phyloP scores from a whole-genome alignment of 2,888 invertebrate genomes.

The Drosophila quinaria region DNA sequence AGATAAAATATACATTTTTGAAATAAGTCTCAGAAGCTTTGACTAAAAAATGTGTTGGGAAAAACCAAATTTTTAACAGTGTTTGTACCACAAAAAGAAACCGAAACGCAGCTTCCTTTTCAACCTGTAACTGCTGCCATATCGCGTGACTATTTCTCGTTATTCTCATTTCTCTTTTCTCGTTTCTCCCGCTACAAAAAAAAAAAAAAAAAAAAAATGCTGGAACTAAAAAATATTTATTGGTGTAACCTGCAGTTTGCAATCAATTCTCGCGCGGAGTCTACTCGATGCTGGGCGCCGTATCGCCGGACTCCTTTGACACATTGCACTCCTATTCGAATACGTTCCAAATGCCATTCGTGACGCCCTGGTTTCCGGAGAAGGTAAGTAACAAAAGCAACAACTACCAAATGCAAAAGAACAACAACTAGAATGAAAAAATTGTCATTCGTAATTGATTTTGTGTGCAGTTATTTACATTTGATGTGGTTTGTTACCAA shows the following conservation, averaged over 20 bases:
- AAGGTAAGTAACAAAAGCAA: constrained; percentile 88
- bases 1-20: background rate
- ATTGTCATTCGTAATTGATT: constrained; percentile 66
- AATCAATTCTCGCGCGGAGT: constrained; percentile 96
- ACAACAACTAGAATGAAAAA: constrained; percentile 34
- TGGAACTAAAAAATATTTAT: constrained; percentile 63
- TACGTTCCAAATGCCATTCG: constrained; percentile 97
- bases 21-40: background rate
- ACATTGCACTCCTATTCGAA: constrained; percentile 97
- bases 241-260: constrained; percentile 89
- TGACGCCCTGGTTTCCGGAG: constrained; percentile 97
- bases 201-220: constrained; percentile 6
- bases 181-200: constrained; percentile 22
- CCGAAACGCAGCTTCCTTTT: constrained; percentile 7
- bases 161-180: background rate
- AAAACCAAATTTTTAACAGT: background rate
- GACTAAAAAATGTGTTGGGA: background rate
- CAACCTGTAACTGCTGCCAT: constrained; percentile 40
- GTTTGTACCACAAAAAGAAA: background rate
- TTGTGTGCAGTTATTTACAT: constrained; percentile 73
- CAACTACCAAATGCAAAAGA: background rate
- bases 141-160: constrained; percentile 18
- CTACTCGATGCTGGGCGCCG: constrained; percentile 95
- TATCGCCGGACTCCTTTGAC: constrained; percentile 96
- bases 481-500: constrained; percentile 64